Conservation (phyloP, 2,113 vertebrate species). For the Mugil cephalus region DNA sequence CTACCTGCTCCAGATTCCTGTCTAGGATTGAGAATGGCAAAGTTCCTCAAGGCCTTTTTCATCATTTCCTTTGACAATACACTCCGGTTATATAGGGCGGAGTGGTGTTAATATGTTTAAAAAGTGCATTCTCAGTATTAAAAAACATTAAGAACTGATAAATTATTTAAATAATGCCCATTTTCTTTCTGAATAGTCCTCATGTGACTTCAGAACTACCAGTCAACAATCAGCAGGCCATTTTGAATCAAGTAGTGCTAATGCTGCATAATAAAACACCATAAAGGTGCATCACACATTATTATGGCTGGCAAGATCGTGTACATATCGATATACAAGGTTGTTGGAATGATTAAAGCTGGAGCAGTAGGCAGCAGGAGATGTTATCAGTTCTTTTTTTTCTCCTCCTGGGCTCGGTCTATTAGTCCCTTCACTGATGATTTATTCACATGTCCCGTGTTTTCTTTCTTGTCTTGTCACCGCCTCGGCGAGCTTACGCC, state of each 20-base stretch:
- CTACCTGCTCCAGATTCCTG: no score
- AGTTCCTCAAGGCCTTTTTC: no score
- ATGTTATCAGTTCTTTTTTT: slow-evolving; percentile 73
- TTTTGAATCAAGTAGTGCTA: slow-evolving; percentile 3
- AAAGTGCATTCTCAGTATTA: no score
- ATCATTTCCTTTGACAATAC: no score
- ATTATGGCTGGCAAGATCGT: slow-evolving; percentile 54
- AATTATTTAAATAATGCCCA: neutral
- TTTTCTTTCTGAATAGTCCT: neutral
- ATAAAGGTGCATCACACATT: slow-evolving; percentile 33
- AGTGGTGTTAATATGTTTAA: no score
- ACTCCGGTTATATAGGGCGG: no score
- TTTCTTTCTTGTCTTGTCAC: slow-evolving; percentile 70
- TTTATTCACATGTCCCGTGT: slow-evolving; percentile 77
- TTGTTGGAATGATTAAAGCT: slow-evolving; percentile 70
- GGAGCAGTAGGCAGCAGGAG: slow-evolving; percentile 52
- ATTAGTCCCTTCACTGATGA: slow-evolving; percentile 76
- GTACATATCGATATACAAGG: slow-evolving; percentile 69
- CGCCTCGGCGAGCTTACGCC: slow-evolving; percentile 65
- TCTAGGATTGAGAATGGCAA: no score
- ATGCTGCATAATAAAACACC: slow-evolving; percentile 35
- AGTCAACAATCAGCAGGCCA: neutral
- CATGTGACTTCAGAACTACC: neutral
- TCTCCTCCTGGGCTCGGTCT: slow-evolving; percentile 59
- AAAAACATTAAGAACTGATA: no score